phyloP scores from a whole-genome alignment of 2,797 vertebrate genomes.

The Paramormyrops hopkinsi region DNA sequence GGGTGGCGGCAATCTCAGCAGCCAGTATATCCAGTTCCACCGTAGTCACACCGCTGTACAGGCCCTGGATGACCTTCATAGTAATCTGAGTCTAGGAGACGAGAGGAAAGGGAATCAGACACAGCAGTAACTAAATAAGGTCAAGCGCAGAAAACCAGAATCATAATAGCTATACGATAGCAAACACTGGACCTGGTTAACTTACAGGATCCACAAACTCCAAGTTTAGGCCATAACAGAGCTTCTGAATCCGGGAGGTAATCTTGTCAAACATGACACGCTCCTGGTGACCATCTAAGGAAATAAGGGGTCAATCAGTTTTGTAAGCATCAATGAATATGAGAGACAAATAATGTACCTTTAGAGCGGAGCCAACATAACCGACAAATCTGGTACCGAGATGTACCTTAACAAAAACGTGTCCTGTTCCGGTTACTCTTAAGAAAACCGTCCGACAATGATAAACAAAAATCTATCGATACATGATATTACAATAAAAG shows the following conservation, averaged over 20 bases:
- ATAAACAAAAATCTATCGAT: not conserved
- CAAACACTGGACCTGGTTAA: slow-evolving; percentile 20
- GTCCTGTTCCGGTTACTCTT: not conserved
- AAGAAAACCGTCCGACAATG: not conserved
- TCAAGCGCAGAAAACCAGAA: not conserved
- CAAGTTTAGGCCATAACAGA: slow-evolving; percentile 89
- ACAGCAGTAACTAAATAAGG: not conserved
- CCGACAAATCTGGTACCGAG: not conserved
- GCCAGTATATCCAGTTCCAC: slow-evolving; percentile 92
- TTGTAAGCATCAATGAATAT: not conserved
- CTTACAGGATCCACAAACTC: slow-evolving; percentile 96
- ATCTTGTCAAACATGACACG: slow-evolving; percentile 98
- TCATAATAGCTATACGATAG: not conserved
- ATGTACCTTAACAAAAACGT: not conserved
- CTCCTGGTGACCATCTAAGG: slow-evolving; percentile 87
- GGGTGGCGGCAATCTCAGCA: slow-evolving; percentile 86
- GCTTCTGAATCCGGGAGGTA: slow-evolving; percentile 94
- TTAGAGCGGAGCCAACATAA: not conserved
- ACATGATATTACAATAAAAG: not conserved
- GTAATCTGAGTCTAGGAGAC: slow-evolving; percentile 83
- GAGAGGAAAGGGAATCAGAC: not conserved
- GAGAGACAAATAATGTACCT: not conserved
- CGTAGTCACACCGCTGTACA: slow-evolving; percentile 92
- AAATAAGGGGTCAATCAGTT: not conserved
- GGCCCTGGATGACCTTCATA: slow-evolving; percentile 96